These are phyloP conservation scores for Thrips palmi DNA, from an alignment of 1,140 invertebrate species.

Conservation along the genomic window DNA sequence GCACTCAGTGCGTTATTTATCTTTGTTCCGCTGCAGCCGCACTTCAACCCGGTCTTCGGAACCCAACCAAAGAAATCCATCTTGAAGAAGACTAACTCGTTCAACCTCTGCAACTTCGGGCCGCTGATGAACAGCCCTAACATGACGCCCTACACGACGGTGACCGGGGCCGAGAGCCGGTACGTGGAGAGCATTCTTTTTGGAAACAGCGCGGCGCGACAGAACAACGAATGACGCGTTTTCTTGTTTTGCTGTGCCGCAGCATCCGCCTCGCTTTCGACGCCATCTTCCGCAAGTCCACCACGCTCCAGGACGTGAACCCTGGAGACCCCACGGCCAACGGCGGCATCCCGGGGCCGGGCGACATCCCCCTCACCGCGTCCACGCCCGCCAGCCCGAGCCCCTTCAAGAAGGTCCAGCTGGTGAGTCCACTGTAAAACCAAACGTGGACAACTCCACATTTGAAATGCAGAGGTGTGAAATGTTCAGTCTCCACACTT, in stretches of 20 bases:
- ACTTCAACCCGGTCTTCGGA: constrained; percentile 32
- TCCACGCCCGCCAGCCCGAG: constrained; percentile 37
- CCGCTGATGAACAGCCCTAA: constrained; percentile 44
- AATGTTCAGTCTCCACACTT: no score
- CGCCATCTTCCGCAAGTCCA: constrained; percentile 72
- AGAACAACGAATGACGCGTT: no score
- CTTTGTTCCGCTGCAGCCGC: constrained; percentile 17
- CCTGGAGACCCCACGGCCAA: constrained; percentile 24
- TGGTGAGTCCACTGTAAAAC: constrained; percentile 45
- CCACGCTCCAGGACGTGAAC: constrained; percentile 63
- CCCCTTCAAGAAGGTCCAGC: constrained; percentile 68
- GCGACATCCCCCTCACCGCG: constrained; percentile 18
- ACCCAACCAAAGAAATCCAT: constrained; percentile 66
- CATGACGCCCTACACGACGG: constrained; percentile 60
- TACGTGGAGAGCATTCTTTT: constrained; percentile 18
- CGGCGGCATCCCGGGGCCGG: constrained; percentile 23
- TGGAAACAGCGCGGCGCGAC: not conserved
- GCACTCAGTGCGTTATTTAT: no score
- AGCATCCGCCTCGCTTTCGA: constrained; percentile 76
- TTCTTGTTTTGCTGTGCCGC: constrained; percentile 15
- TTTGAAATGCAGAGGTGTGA: no score
- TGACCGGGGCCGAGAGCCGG: constrained; percentile 68
- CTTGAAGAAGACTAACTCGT: constrained; percentile 81
- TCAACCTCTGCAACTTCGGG: constrained; percentile 54
- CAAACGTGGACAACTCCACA: no score